Evolutionary conservation across 2,888 invertebrate species (phyloP), one percentile per base, ranked within the genome.

Genomic region (Clostera curtula): DNA sequence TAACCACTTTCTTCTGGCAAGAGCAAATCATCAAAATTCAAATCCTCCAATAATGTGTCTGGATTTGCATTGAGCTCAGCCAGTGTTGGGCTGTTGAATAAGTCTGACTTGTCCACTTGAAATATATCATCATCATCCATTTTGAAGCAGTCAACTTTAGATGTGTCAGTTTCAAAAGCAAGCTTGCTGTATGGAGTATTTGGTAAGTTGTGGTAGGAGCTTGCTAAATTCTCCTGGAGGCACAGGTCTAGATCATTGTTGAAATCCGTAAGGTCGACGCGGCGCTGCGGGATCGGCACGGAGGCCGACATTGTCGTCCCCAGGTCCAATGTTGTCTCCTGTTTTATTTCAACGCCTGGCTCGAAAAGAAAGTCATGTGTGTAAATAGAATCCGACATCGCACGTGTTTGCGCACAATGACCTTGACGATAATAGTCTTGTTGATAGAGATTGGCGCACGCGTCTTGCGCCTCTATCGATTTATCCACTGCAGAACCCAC

Each of bases 111-210:
- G 67, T 95, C 95, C 28, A 94, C 93, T 85, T 93, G 84, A 65
- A 95, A 93, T 52, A 94, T 93, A 60, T 94, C 95, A 61, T 95
- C 95, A 55, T 95, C 94, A 56, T 95, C 94, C 88, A 93, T 90
- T 67, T 89, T 90, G 51, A 91, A 89, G 6, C 89, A 82, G 49
- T 90, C 90, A 25, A 76, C 68, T 68, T 85, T 87, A 10, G 68
- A 61, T 24, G 61, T 76, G 46, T 66, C 86, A 44, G 64, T 68
- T 29, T 79, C 83, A 41, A 70, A 80, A 16, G 68, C 60, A 32
- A 77, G 61, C 49, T 79, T 75, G 45, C 65, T 60, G 43, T 72
- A 82, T 26, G 66, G 79, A 69, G 66, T 66, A 39, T 56, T 66
- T 22, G 67, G 65, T 42, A 74, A 59, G 62, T 72, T 60, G 51